Base-by-base conservation (phyloP, 2,888 invertebrate species). In the Hydraecia micacea region DNA sequence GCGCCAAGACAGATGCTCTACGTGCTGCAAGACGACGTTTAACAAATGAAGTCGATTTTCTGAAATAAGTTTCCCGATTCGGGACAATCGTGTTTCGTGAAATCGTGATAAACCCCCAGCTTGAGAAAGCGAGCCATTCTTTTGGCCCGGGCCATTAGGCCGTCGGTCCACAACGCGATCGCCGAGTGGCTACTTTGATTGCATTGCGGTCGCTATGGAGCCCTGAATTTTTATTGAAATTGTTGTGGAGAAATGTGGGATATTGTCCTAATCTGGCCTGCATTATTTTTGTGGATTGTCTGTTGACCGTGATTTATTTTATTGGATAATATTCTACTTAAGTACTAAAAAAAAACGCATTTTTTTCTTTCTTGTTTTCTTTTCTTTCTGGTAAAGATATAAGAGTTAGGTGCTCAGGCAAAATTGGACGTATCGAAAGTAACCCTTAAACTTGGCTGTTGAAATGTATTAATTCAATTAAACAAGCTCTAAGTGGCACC, bases 141-240 rank as follows among this genome's bases (percentile, higher is more conserved):
- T 85, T 84, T 74, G 66, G 75, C n/a, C 65, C 76, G 67, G 55
- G 52, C 87, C 79, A 81, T 83, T 79, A 73, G 79, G 68, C 81
- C 73, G 72, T 65, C 77, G 77, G 78, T 79, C 80, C 70, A 87
- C 73, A 86, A 87, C 81, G 76, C 80, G 82, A 79, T 79, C 62
- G 68, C 71, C 71, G 78, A 88, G 83, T 87, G 83, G 85, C 78
- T 83, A 88, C 88, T 88, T 87, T 83, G 87, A 87, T 87, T 88
- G 85, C 87, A 85, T 87, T 85, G 85, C 79, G 87, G 88, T 70
- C 55, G 62, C 72, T 58, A 77, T 76, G 68, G 79, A 82, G 66
- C 73, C 73, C 69, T 75, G 83, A 87, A 70, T 81, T 85, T 88
- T 87, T 87, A 87, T 87, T 87, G 79, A 85, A 81, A 85, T 78